These are phyloP conservation scores for Microcebus tavaratra DNA, from an alignment of 2,113 vertebrate genomes.

Conservation along the genomic window DNA sequence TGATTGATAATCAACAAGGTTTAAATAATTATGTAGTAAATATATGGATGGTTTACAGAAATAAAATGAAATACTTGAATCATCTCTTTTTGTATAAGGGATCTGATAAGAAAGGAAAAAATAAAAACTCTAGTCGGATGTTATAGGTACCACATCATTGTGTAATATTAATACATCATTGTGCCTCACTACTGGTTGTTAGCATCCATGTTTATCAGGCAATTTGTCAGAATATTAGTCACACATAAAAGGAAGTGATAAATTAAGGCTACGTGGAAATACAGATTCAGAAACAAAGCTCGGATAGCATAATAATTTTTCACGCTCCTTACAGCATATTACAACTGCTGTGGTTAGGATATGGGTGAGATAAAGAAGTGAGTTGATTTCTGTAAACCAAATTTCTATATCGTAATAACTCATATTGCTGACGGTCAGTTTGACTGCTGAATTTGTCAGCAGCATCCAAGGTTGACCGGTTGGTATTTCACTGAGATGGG, in stretches of 20 bases:
- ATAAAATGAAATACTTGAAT: not conserved
- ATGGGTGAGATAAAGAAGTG: not conserved
- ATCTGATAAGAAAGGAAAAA: not conserved
- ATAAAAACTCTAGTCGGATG: not conserved
- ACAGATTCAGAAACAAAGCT: not conserved
- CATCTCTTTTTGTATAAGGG: not conserved
- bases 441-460: not conserved
- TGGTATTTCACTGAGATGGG: not conserved
- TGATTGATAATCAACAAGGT: not conserved
- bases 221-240: not conserved
- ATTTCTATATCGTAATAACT: not conserved
- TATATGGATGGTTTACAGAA: not conserved
- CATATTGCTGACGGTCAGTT: not conserved
- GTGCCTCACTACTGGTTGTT: not conserved
- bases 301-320: not conserved
- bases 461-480: too few species aligned
- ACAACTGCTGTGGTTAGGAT: too few species aligned
- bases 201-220: not conserved
- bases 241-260: not conserved
- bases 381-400: not conserved
- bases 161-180: not conserved
- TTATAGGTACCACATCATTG: fast-evolving
- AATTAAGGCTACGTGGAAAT: slow-evolving; percentile 9
- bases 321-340: not conserved
- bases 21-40: not conserved